phyloP scores from a whole-genome alignment of 1,140 invertebrate species.

The Eubasilissa regina region DNA sequence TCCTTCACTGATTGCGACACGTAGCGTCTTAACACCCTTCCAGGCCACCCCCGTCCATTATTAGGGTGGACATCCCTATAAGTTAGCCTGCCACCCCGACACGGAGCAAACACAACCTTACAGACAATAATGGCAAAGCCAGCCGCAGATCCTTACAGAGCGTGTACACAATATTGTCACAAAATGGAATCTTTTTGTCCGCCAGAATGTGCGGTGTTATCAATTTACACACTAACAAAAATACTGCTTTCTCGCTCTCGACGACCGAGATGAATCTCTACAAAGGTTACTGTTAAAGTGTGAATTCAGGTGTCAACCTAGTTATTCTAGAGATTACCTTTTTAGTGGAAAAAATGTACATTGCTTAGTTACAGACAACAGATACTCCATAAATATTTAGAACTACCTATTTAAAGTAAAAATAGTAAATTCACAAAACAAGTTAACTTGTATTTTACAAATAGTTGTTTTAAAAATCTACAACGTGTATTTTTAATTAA shows the following conservation, averaged over 20 bases:
- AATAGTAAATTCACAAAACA: too few relatives aligned
- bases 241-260: neutral
- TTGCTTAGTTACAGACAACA: too few relatives aligned
- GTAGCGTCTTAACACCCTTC: constrained; percentile 60
- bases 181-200: constrained; percentile 61
- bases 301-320: too few relatives aligned
- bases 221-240: constrained; percentile 22
- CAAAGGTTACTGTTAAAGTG: too few relatives aligned
- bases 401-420: too few relatives aligned
- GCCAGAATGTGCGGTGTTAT: constrained; percentile 44
- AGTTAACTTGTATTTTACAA: too few relatives aligned
- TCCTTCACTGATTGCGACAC: constrained; percentile 59
- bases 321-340: too few relatives aligned
- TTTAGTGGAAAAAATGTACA: too few relatives aligned
- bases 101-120: constrained; percentile 54
- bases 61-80: constrained; percentile 56
- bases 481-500: too few relatives aligned
- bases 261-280: neutral
- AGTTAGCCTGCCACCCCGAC: constrained; percentile 44
- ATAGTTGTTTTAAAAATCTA: too few relatives aligned
- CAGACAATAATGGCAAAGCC: constrained; percentile 58
- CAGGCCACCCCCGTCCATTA: constrained; percentile 56
- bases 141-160: constrained; percentile 54
- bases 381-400: too few relatives aligned
- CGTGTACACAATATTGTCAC: constrained; percentile 61